These are phyloP conservation scores for Arvicola amphibius DNA, from an alignment of 2,797 vertebrate species.

Conservation along the genomic window DNA sequence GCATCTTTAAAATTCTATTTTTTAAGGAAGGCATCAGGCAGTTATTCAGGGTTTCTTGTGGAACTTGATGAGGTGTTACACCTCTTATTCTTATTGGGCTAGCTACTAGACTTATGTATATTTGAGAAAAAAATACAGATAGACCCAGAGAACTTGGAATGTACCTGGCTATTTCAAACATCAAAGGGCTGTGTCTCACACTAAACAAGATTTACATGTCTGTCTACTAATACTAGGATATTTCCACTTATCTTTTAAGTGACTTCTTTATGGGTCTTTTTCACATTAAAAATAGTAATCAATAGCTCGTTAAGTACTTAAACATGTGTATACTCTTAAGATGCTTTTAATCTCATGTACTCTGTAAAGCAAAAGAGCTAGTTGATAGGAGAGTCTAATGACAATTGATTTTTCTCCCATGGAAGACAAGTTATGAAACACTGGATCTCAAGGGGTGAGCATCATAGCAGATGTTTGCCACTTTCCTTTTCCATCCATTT, in stretches of 20 bases:
- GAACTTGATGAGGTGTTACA: background rate
- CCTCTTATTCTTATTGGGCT: background rate
- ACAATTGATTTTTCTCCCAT: conserved; percentile 52
- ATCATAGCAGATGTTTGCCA: conserved; percentile 6
- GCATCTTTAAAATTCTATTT: background rate
- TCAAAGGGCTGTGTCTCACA: background rate
- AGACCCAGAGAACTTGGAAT: background rate
- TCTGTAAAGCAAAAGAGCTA: background rate
- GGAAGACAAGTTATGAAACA: background rate
- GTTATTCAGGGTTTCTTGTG: background rate
- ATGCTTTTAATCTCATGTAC: background rate
- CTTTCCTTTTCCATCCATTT: conserved; percentile 50
- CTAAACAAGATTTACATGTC: background rate
- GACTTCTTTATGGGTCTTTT: background rate
- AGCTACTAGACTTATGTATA: background rate
- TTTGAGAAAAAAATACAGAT: background rate
- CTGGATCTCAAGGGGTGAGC: background rate
- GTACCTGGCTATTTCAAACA: background rate
- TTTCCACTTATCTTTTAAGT: background rate
- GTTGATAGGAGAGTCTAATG: background rate
- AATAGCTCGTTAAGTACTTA: conserved; percentile 22
- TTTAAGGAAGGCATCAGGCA: background rate
- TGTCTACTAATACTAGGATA: background rate
- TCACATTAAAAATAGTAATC: conserved; percentile 14
- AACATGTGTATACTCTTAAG: background rate